These are phyloP conservation scores for Trachelipus rathkii DNA, from an alignment of 1,140 invertebrate species.

Conservation along the genomic window DNA sequence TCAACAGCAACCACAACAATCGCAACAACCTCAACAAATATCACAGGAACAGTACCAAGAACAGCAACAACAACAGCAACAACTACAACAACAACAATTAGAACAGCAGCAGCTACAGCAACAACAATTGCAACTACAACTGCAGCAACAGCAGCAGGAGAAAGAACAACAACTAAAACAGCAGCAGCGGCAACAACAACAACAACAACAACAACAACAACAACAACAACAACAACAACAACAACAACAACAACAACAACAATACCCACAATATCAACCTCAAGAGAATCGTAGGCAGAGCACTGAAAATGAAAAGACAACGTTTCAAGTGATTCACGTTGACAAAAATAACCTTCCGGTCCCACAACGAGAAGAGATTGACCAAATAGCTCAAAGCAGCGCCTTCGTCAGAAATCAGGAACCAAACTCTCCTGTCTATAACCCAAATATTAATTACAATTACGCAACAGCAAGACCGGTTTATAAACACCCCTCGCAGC, in stretches of 20 bases:
- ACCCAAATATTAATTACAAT: background rate
- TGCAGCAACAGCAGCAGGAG: background rate
- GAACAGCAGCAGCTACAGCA: background rate
- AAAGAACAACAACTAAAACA: background rate
- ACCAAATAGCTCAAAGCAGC: background rate
- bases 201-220: conserved; percentile 1
- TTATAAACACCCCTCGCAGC: background rate
- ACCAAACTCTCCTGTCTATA: background rate
- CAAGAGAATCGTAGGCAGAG: background rate
- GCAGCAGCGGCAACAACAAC: background rate
- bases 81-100: background rate
- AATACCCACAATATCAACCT: background rate
- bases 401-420: background rate
- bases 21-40: background rate
- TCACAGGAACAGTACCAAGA: background rate
- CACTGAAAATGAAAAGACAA: background rate
- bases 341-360: background rate
- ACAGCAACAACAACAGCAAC: background rate
- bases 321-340: background rate
- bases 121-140: background rate
- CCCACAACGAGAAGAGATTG: background rate
- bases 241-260: conserved; percentile 1
- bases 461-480: background rate
- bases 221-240: background rate
- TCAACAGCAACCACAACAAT: background rate